Conservation (phyloP, 2,888 invertebrate species). For the Epistrophe grossulariae region DNA sequence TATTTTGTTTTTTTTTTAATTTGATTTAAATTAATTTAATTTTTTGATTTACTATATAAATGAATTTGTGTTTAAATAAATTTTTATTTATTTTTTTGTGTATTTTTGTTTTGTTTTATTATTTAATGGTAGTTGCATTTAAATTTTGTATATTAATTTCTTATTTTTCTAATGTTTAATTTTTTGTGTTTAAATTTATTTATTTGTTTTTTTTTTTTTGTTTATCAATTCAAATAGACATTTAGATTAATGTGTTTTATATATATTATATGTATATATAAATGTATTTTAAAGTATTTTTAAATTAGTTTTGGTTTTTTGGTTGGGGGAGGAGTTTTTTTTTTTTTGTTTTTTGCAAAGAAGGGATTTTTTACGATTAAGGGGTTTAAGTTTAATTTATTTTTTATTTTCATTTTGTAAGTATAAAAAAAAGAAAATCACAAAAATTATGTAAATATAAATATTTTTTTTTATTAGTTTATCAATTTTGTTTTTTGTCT, state of each 20-base stretch:
- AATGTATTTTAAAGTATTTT: conserved; percentile 50
- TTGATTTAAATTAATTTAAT: too few relatives aligned
- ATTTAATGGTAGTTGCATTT: conserved; percentile 60
- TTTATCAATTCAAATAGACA: conserved; percentile 76
- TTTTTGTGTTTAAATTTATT: conserved; percentile 46
- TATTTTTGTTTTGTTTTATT: conserved; percentile 45
- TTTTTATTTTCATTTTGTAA: conserved; percentile 51
- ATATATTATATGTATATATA: conserved; percentile 51
- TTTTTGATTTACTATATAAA: conserved; percentile 23
- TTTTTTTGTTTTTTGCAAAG: conserved; percentile 48
- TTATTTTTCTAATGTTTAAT: conserved; percentile 58
- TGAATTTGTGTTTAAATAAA: conserved; percentile 52
- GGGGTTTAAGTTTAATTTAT: conserved; percentile 44
- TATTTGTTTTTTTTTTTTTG: conserved; percentile 56
- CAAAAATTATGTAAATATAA: conserved; percentile 71
- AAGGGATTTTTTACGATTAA: conserved; percentile 35
- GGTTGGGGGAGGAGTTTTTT: neutral
- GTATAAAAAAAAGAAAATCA: conserved; percentile 69
- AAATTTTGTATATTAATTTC: conserved; percentile 44
- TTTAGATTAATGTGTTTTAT: conserved; percentile 66
- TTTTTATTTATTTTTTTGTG: conserved; percentile 60
- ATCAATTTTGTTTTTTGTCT: conserved; percentile 40
- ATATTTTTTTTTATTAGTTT: conserved; percentile 63
- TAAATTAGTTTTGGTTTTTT: conserved; percentile 14
- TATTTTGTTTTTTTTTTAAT: conserved; percentile 8